phyloP scores from a whole-genome alignment of 1,140 invertebrate genomes.

The Hylaeus volcanicus region DNA sequence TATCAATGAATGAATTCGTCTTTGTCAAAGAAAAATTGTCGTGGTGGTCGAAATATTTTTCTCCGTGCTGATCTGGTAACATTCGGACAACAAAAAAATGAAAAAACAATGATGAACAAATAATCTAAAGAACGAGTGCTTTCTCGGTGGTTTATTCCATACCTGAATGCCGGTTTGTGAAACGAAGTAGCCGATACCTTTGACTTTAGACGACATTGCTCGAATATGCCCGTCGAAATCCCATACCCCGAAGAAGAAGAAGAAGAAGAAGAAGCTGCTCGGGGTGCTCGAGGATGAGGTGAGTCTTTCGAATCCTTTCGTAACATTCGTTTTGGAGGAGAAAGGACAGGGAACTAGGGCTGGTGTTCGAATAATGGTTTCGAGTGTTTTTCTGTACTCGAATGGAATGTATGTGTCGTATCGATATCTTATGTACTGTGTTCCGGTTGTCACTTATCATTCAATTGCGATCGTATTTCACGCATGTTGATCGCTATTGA shows the following conservation, averaged over 20 bases:
- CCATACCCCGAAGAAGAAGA: constrained; percentile 65
- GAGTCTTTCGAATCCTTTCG: constrained; percentile 45
- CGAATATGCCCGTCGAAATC: constrained; percentile 66
- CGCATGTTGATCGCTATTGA: constrained; percentile 22
- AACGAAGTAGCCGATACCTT: constrained; percentile 66
- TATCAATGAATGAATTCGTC: neutral
- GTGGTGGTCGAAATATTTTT: constrained; percentile 27
- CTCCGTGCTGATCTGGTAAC: constrained; percentile 21
- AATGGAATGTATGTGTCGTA: constrained; percentile 75
- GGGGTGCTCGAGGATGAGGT: constrained; percentile 30
- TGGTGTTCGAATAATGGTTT: constrained; percentile 59
- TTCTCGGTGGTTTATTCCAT: constrained; percentile 58
- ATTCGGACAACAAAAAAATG: constrained; percentile 22
- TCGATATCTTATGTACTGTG: constrained; percentile 69
- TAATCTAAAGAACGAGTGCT: constrained; percentile 45
- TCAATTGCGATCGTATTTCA: constrained; percentile 13
- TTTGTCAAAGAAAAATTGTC: neutral
- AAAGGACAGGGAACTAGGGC: constrained; percentile 19
- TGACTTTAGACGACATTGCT: constrained; percentile 58
- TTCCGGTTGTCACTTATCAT: constrained; percentile 41
- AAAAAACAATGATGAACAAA: constrained; percentile 49
- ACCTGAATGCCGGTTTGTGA: constrained; percentile 71
- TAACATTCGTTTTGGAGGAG: constrained; percentile 19
- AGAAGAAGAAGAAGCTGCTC: constrained; percentile 68
- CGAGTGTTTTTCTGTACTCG: constrained; percentile 68